Base-by-base conservation (phyloP, 1,140 invertebrate genomes). In the Chironomus striatipennis region DNA sequence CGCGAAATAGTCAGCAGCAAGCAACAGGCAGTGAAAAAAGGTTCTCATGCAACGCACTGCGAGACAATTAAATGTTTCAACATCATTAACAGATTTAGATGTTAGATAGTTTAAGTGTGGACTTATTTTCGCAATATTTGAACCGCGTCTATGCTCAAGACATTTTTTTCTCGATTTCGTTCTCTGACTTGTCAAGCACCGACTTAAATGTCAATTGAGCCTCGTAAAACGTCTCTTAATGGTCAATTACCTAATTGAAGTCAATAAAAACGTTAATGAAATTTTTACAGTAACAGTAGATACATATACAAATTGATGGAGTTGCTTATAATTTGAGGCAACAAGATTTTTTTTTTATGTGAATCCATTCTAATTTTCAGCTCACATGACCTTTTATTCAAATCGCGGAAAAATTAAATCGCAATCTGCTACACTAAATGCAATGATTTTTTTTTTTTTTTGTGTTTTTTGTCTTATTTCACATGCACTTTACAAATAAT, bases 301-400 rank as follows among this genome's bases (percentile, higher is more conserved):
- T 34, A n/a, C n/a, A n/a, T n/a, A 34, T 34, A 34, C 24, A 34
- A 34, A 34, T 34, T 34, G 24, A 34, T 34, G n/a, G 47, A 57
- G 9, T 57, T n/a, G n/a, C n/a, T n/a, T 57, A n/a, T 57, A 12
- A 57, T 57, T 57, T n/a, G n/a, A 57, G 12, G 12, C 8, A 57
- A 57, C 24, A 34, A 34, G 24, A 34, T 57, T 15, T 57, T 34
- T 15, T 57, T 34, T 47, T 57, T 57, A 57, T 57, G n/a, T n/a
- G n/a, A 57, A 57, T 57, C 47, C 47, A 57, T 57, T 57, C 47
- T 57, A 57, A 57, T 57, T 57, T 57, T 15, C 47, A 57, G 47
- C 47, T 57, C 47, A 57, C 47, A 57, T 57, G 47, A 57, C 47
- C 47, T 57, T 57, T 57, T 57, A 57, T 57, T 57, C 47, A 57